Percentiles rank a stretch among this genome's conserved stretches.
Conservation (phyloP, 1,140 invertebrate species). For the Coenobita brevimanus region DNA sequence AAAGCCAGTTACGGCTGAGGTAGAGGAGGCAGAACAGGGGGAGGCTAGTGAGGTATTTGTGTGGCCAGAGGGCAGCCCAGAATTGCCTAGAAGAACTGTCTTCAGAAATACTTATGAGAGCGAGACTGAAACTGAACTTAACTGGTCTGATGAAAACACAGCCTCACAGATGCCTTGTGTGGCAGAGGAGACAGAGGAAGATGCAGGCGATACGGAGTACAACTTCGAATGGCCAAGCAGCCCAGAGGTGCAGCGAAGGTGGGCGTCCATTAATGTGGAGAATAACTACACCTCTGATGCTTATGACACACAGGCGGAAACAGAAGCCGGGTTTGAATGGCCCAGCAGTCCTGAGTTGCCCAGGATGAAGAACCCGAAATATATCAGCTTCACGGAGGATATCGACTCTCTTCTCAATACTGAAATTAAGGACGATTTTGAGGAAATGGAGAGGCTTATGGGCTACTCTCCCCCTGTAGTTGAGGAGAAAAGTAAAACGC, state of each 20-base stretch:
- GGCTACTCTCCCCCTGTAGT: slow-evolving; percentile 48
- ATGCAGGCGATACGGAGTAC: too few relatives aligned
- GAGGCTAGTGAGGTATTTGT: slow-evolving; percentile 8
- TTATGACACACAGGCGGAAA: slow-evolving; percentile 65
- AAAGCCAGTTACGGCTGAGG: background rate
- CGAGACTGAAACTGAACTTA: slow-evolving; percentile 45
- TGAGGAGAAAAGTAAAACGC: background rate
- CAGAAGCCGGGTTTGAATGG: slow-evolving; percentile 63
- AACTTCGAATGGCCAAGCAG: slow-evolving; percentile 69
- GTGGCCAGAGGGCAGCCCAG: slow-evolving; percentile 50
- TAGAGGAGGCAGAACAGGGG: background rate
- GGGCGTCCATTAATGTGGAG: slow-evolving; percentile 2
- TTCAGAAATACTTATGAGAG: slow-evolving; percentile 36
- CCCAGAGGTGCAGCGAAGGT: slow-evolving; percentile 44
- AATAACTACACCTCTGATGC: slow-evolving; percentile 18
- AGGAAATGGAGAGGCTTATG: slow-evolving; percentile 58
- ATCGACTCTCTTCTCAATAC: slow-evolving; percentile 58
- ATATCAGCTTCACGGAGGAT: slow-evolving; percentile 64
- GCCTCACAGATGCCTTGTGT: slow-evolving; percentile 30
- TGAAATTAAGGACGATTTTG: slow-evolving; percentile 46
- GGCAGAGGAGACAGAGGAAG: slow-evolving; percentile 48
- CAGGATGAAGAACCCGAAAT: slow-evolving; percentile 62
- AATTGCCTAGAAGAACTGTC: slow-evolving; percentile 21
- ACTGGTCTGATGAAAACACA: slow-evolving; percentile 45
- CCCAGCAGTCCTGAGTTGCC: slow-evolving; percentile 65